These are phyloP conservation scores for Psittacus erithacus DNA, from an alignment of 2,113 vertebrate genomes.

Conservation along the genomic window DNA sequence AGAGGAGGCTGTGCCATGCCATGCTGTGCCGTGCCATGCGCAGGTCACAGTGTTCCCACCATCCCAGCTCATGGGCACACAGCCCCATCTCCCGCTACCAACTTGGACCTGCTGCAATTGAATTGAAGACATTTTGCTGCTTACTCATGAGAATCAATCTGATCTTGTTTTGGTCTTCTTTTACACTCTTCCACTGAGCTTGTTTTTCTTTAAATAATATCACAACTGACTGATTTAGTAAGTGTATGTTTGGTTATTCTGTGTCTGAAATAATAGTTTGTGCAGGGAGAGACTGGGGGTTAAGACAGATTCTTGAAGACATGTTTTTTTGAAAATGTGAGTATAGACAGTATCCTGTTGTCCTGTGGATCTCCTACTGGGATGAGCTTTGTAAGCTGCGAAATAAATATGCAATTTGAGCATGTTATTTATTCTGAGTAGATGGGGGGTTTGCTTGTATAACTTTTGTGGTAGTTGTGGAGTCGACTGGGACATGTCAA, in stretches of 20 bases:
- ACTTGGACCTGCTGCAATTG: accelerated
- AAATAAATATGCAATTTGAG: accelerated
- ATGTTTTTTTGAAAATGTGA: neutral
- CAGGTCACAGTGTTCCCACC: neutral
- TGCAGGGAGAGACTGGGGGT: neutral
- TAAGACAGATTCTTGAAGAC: neutral
- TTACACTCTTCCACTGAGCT: neutral
- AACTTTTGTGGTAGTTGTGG: neutral
- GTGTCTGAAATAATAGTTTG: neutral
- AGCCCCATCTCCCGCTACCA: accelerated
- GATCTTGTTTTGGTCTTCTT: neutral
- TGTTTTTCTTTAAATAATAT: neutral
- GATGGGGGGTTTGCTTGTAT: neutral
- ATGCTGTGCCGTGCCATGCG: neutral
- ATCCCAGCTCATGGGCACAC: accelerated
- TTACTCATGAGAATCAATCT: accelerated
- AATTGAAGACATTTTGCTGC: neutral
- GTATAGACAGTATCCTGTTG: neutral
- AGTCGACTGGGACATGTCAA: accelerated
- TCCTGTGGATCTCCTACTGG: neutral
- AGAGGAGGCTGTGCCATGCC: neutral
- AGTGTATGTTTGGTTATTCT: neutral
- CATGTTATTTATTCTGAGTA: accelerated
- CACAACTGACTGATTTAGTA: neutral
- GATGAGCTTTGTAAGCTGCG: neutral